These are phyloP conservation scores for Heterohyrax brucei DNA, from an alignment of 2,797 vertebrate genomes.

Conservation along the genomic window DNA sequence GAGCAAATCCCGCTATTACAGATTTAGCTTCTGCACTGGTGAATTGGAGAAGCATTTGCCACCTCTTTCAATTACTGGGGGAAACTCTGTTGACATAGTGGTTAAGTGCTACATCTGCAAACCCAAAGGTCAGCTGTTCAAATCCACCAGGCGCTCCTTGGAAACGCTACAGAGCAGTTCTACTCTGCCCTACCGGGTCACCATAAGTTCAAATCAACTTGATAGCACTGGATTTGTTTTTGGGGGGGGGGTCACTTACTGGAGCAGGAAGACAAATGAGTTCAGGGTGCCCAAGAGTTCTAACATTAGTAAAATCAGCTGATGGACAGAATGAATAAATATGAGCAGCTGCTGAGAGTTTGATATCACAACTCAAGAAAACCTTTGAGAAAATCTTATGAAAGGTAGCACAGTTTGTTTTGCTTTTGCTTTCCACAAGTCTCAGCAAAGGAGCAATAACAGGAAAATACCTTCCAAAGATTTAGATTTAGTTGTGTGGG, in stretches of 20 bases:
- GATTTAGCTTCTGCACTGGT: background rate
- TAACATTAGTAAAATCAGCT: conserved; percentile 45
- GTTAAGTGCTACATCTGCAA: too few relatives aligned
- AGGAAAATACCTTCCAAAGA: background rate
- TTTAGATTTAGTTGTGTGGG: conserved; percentile 3
- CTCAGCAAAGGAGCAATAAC: background rate
- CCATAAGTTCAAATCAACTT: too few relatives aligned
- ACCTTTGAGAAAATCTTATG: conserved; percentile 4
- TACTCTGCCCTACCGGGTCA: too few relatives aligned
- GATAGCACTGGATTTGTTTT: too few relatives aligned
- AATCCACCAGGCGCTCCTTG: too few relatives aligned
- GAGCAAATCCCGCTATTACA: background rate
- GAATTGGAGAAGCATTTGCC: background rate
- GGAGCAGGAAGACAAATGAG: conserved; percentile 7
- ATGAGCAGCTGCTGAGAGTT: background rate
- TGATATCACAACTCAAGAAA: conserved; percentile 18
- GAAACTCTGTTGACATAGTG: too few relatives aligned
- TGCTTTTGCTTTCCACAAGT: conserved; percentile 11
- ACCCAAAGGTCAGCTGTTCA: too few relatives aligned
- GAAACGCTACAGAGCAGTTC: too few relatives aligned
- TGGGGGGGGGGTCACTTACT: background rate
- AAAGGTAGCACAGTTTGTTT: background rate
- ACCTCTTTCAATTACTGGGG: conserved; percentile 16
- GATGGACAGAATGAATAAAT: conserved; percentile 5
- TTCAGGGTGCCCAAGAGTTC: conserved; percentile 49